Evolutionary conservation across 2,797 vertebrate species (phyloP), one percentile per base, ranked within the genome.

Genomic region (Artibeus lituratus): DNA sequence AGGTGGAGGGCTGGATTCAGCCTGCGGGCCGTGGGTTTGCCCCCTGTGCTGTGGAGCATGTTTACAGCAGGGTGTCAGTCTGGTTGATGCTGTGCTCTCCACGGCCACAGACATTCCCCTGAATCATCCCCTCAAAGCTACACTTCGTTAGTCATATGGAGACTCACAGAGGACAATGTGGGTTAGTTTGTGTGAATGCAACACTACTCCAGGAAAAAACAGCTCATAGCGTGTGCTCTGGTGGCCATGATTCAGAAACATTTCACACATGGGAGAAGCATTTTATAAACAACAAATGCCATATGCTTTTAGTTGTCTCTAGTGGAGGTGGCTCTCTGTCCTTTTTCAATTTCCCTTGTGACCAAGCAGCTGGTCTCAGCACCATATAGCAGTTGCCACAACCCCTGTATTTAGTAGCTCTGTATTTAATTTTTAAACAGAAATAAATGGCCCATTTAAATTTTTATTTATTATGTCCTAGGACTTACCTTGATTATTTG

Each of bases 91-190:
- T 21, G 1, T 29, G 47, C 9, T 35, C 51, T 91, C 44, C 80
- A 47, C 24, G 72, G 47, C 47, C 47, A 67, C 69, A 74, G 21
- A 93, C 77, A 94, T 95, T 94, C 94, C 93, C 80, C 91, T 95
- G 95, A 95, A 95, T 96, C 89, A 84, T 96, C 84, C 96, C 92
- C 88, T 93, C 96, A 94, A 76, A 87, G 42, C 65, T 84, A 6
- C 3, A 76, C 93, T 97, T 96, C 91, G 85, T 90, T 93, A 97
- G 97, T 97, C 97, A 96, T 94, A 95, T n/a, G 94, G 95, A 95
- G 96, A 97, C 59, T 91, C 90, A 86, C 88, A 95, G 96, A 96
- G 92, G 70, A 97, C 91, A 86, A 95, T 87, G 94, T 96, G 97
- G 96, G 95, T 94, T 96, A 69, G 49, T 92, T 55, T 95, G 91